Base-by-base conservation (phyloP, 2,888 invertebrate species). In the Caenorhabditis japonica region DNA sequence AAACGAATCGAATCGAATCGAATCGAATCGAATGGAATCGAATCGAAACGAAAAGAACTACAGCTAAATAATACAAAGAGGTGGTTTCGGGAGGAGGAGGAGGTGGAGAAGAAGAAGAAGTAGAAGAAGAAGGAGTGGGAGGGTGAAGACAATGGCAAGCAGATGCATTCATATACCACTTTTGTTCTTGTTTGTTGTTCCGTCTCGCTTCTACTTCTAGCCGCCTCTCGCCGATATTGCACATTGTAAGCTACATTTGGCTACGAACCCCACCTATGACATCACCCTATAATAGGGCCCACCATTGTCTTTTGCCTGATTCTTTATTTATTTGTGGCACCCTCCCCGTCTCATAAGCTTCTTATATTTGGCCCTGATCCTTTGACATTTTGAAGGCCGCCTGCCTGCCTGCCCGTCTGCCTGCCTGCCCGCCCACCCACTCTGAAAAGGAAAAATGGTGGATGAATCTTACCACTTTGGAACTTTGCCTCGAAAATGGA, bases 101-200 rank as follows among this genome's bases (percentile, higher is more conserved):
- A n/a, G n/a, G n/a, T n/a, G n/a, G n/a, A n/a, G n/a, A n/a, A n/a
- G n/a, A n/a, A n/a, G n/a, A n/a, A n/a, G n/a, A n/a, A n/a, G n/a
- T n/a, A n/a, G n/a, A n/a, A n/a, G n/a, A n/a, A n/a, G n/a, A n/a
- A n/a, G n/a, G n/a, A n/a, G n/a, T n/a, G n/a, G n/a, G n/a, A n/a
- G n/a, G n/a, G n/a, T n/a, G n/a, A n/a, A n/a, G 49, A 66, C 66
- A 66, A 66, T 49, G 66, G 66, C 66, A 66, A 66, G 30, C 7
- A 7, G 30, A 30, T 30, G 30, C 30, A 66, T 66, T 53, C 55
- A 66, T 66, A 56, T 51, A 66, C 56, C 66, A 66, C 66, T 66
- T 66, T 66, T 66, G 66, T 66, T 66, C 66, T 66, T 66, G 66
- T 66, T 66, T 66, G 66, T 66, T 66, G 66, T 66, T 66, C 66